Evolutionary conservation across 2,888 invertebrate genomes (phyloP).

Genomic region (Creontiades dilutus): DNA sequence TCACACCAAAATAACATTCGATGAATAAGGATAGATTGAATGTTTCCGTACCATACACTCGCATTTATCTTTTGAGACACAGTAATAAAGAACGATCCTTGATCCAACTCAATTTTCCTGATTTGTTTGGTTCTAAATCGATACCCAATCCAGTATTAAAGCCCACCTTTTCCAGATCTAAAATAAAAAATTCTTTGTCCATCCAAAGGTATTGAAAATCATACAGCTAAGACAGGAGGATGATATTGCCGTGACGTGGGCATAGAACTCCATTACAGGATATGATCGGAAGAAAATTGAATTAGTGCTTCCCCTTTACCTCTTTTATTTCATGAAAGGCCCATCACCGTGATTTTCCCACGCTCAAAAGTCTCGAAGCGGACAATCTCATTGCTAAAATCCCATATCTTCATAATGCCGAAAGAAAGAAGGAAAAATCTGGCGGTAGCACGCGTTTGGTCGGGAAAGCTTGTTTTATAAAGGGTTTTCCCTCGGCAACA

Average conservation of each 20-base stretch:
- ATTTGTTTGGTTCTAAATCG: no score
- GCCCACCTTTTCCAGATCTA: no score
- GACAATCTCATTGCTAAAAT: slow-evolving; percentile 16
- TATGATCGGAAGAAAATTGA: background rate
- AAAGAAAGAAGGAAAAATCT: background rate
- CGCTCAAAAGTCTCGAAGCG: background rate
- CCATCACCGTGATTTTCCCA: background rate
- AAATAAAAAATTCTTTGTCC: no score
- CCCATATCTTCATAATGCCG: slow-evolving; percentile 28
- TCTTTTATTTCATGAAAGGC: background rate
- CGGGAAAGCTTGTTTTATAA: slow-evolving; percentile 2
- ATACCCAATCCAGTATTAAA: no score
- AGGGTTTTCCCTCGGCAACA: background rate
- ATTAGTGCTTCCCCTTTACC: background rate
- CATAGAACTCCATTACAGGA: background rate
- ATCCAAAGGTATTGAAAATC: no score
- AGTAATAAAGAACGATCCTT: no score
- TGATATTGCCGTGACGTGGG: background rate
- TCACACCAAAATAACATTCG: no score
- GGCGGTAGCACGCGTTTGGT: background rate
- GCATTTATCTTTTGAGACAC: no score
- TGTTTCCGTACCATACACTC: no score
- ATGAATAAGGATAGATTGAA: no score
- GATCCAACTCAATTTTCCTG: no score
- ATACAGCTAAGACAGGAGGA: no score